Base-by-base conservation (phyloP, 2,113 vertebrate genomes). In the Alethe diademata region DNA sequence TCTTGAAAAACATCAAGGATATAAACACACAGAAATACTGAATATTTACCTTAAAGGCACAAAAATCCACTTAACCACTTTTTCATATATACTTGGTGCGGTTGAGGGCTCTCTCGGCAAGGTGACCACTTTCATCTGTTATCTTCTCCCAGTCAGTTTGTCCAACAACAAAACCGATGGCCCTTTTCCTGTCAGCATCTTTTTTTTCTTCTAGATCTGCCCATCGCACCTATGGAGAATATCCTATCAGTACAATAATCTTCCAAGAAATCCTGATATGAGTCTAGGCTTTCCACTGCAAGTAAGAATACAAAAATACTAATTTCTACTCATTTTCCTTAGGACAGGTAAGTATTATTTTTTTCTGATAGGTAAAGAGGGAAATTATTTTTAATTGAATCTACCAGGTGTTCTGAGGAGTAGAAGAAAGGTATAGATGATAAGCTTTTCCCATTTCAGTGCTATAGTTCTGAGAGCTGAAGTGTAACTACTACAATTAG, bases 111-210 rank as follows among this genome's bases (percentile, higher is more conserved):
- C 98, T 98, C 96, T 99, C 99, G 42, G 99, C 99, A 96, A 99
- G 98, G 95, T 99, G 98, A 58, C 99, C 99, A 35, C 98, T 99
- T 98, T 99, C 99, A 84, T 99, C 99, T 43, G 99, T 99, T 97
- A 99, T 99, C 98, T 99, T 99, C 97, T 99, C 99, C 99, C 99
- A 99, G 79, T 99, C 99, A 4, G 99, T 99, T 92, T 99, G 99
- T 97, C 99, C 99, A 95, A 99, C 99, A 88, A 99, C 99, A 98
- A 99, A 99, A 93, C 99, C 99, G 36, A 99, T 99, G 38, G 99
- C 99, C 40, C 99, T 99, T 96, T 99, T 99, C 83, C 99, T 97
- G 96, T 99, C 99, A 23, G 99, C 99, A 28, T 99, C 99, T 95
- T 99, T 99, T 97, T 99, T 98, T 96, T 99, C 99, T 98, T 99